Evolutionary conservation across 2,797 vertebrate genomes (phyloP), one percentile per base, ranked within the genome.

Genomic region (Champsocephalus gunnari): DNA sequence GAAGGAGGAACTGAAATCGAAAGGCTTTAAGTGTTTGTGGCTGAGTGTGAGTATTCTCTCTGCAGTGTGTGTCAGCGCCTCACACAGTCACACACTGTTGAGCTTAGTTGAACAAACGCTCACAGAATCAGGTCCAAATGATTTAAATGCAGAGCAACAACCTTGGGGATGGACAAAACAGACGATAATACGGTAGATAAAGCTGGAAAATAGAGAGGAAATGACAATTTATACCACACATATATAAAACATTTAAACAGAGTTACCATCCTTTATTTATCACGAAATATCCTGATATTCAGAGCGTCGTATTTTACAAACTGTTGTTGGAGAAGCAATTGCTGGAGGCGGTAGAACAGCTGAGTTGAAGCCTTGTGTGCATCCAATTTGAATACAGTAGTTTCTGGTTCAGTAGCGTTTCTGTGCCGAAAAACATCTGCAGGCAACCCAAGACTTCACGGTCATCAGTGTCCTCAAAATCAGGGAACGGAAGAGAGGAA

Each of bases 401-500:
- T 67, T 76, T 86, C 56, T 71, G 65, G 10, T 66, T 57, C 51
- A 67, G 19, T 57, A 57, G 66, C 10, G 19, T 68, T 63, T 67
- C 51, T 53, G 43, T 38, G 49, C 8, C 7, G 34, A 71, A 65
- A 77, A 86, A 80, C 45, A 77, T 75, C 71, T 84, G 61, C 57
- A 67, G 71, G 74, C 80, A 21, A n/a, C 67, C 0, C 6, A 48
- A 64, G 62, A 56, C 71, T 60, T 44, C 1, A 65, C 34, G 71
- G 71, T 83, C 86, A 60, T 53, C 65, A 41, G 14, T 19, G 73
- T 71, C 68, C 54, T 80, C 8, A 1, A 64, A 59, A 38, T 77
- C 43, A 54, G 12, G 41, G 44, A 61, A 63, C 73, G 68, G 74
- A 75, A 70, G 61, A 79, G 79, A 81, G 89, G 87, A 92, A 88